Evolutionary conservation across 2,888 invertebrate genomes (phyloP).

Genomic region (Cerastoderma edule): DNA sequence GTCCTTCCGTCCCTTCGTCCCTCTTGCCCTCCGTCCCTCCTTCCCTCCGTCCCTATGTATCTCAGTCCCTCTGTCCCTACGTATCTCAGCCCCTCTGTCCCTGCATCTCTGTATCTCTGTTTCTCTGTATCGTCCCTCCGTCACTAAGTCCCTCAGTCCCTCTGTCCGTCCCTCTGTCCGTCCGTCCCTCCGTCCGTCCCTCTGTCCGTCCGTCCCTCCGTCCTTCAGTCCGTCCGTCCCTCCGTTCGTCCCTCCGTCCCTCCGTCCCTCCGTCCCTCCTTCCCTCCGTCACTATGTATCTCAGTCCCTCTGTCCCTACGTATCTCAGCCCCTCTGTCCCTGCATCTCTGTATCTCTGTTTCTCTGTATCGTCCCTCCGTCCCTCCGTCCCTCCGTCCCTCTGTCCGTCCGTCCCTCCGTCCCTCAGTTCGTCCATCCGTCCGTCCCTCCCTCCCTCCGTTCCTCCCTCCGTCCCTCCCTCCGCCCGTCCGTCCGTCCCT

Average conservation of each 20-base stretch:
- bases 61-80: constrained; percentile 15
- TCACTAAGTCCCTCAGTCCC: not conserved
- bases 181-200: constrained; percentile 12
- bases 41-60: not conserved
- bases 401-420: not conserved
- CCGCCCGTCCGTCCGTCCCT: constrained; percentile 5
- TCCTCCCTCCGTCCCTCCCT: constrained; percentile 1
- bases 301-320: not conserved
- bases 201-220: too few species aligned
- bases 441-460: not conserved
- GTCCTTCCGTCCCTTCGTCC: not conserved
- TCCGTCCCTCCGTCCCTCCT: not conserved
- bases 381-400: constrained; percentile 10
- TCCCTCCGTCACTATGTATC: not conserved
- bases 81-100: constrained; percentile 31
- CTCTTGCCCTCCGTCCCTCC: not conserved
- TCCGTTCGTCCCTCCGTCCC: constrained; percentile 7
- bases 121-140: constrained; percentile 23
- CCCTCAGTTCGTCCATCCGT: not conserved
- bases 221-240: too few species aligned
- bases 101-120: constrained; percentile 41
- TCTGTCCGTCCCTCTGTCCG: not conserved
- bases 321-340: constrained; percentile 8
- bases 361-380: not conserved
- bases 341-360: not conserved